phyloP scores from a whole-genome alignment of 2,888 invertebrate species.

The Cephus spinipes region DNA sequence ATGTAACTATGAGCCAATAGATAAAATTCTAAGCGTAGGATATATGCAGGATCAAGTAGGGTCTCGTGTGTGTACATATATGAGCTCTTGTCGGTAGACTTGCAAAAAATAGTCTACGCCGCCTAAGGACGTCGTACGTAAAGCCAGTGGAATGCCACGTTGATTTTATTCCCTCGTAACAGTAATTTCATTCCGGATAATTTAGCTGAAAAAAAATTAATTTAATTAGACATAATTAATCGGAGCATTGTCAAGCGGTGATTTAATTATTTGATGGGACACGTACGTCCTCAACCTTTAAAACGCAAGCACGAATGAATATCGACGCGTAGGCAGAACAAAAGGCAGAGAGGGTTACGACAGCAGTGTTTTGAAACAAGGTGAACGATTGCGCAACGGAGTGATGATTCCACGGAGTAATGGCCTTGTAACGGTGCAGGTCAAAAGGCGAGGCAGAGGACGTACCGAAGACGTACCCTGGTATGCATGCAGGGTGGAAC shows the following conservation, averaged over 20 bases:
- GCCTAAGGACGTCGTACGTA: conserved; percentile 1
- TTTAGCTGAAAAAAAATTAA: background rate
- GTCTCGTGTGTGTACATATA: background rate
- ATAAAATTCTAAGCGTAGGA: background rate
- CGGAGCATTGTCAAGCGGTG: background rate
- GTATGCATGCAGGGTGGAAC: background rate
- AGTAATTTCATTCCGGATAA: background rate
- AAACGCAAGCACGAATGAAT: background rate
- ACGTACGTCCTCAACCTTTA: background rate
- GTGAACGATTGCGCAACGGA: conserved; percentile 6
- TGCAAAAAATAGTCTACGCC: conserved; percentile 28
- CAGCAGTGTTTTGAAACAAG: conserved; percentile 12
- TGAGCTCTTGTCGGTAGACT: conserved; percentile 10
- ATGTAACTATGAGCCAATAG: background rate
- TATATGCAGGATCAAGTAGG: background rate
- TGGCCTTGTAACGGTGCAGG: conserved; percentile 8
- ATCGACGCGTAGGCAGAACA: conserved; percentile 8
- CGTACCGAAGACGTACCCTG: background rate
- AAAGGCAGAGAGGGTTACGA: conserved; percentile 9
- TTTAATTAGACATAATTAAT: background rate
- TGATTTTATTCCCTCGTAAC: background rate
- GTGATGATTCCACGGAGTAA: conserved; percentile 4
- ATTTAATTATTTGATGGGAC: background rate
- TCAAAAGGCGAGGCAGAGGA: conserved; percentile 3
- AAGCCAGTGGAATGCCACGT: background rate